Evolutionary conservation across 2,888 invertebrate genomes (phyloP), one percentile per base, ranked within the genome.

Genomic region (Pardosa pseudoannulata): DNA sequence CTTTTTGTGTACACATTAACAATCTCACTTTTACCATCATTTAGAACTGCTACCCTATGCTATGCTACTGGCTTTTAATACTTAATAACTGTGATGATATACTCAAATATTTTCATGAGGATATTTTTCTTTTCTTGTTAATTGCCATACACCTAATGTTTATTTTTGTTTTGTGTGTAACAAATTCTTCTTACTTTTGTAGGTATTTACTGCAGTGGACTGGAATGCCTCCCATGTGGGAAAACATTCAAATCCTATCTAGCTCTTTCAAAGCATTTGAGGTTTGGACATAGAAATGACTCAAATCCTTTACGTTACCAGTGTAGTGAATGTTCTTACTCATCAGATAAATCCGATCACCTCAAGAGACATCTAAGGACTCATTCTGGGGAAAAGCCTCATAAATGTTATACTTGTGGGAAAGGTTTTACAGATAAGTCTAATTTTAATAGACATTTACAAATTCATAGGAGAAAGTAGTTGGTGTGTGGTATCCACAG

Each of bases 301-400:
- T 13, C 3, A 19, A 36, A 74, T n/a, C 74, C 74, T 28, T 29
- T 74, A 28, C 62, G 64, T 13, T 74, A 64, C 39, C 64, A 64
- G 39, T 74, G 74, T 28, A 16, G 16, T 7, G 64, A 64, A 39
- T 74, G 74, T n/a, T 36, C 74, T 0, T 74, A 74, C 16, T 74
- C 74, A 2, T 64, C 74, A 1, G 74, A 74, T 32, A 74, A 74
- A 31, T 74, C 74, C 7, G 64, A 74, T 27, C 74, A 74, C n/a
- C 39, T 62, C 16, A 74, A 74, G 19, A 32, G 74, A 27, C 74
- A 74, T 39, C 7, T 64, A 36, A 41, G 62, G n/a, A 74, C 74
- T 28, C 74, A 74, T 74, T 64, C 74, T 64, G 74, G 74, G 7
- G 74, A 74, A 64, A 31, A 50, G 0, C 74, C 74, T 16, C 74